Evolutionary conservation across 1,140 invertebrate genomes (phyloP).

Genomic region (Ephestia elutella): DNA sequence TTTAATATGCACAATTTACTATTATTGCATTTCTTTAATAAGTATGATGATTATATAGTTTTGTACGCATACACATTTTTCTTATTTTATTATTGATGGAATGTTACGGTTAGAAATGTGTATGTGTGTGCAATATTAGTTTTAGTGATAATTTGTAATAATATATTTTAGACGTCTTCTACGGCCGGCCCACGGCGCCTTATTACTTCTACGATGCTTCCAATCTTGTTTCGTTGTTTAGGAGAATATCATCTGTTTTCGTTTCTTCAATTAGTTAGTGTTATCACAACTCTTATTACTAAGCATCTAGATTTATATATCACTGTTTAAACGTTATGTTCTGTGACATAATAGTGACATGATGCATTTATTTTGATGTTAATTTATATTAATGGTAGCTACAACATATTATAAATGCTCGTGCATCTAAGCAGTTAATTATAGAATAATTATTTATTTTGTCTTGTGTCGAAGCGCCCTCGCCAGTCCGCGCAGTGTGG

Average conservation of each 20-base stretch:
- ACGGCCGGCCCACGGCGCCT: constrained; percentile 24
- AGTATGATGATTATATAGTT: constrained; percentile 45
- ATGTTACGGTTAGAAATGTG: constrained; percentile 61
- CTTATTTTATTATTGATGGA: constrained; percentile 40
- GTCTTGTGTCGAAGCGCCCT: constrained; percentile 25
- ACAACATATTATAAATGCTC: constrained; percentile 70
- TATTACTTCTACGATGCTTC: constrained; percentile 43
- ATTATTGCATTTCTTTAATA: constrained; percentile 61
- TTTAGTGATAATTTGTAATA: constrained; percentile 58
- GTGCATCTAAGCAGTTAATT: constrained; percentile 62
- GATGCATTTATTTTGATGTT: constrained; percentile 74
- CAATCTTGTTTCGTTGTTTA: constrained; percentile 58
- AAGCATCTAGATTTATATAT: constrained; percentile 57
- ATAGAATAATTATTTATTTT: constrained; percentile 64
- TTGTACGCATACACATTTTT: constrained; percentile 70
- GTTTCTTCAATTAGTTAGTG: constrained; percentile 63
- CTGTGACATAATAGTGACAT: constrained; percentile 70
- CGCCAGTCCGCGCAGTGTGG: constrained; percentile 35
- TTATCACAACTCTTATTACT: constrained; percentile 62
- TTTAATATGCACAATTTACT: constrained; percentile 69
- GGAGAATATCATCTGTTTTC: constrained; percentile 42
- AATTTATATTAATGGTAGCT: constrained; percentile 71
- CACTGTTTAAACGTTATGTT: constrained; percentile 58
- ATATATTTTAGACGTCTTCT: constrained; percentile 47
- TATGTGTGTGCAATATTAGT: constrained; percentile 74